Evolutionary conservation across 2,888 invertebrate species (phyloP), one percentile per base, ranked within the genome.

Genomic region (Orchestes rusci): DNA sequence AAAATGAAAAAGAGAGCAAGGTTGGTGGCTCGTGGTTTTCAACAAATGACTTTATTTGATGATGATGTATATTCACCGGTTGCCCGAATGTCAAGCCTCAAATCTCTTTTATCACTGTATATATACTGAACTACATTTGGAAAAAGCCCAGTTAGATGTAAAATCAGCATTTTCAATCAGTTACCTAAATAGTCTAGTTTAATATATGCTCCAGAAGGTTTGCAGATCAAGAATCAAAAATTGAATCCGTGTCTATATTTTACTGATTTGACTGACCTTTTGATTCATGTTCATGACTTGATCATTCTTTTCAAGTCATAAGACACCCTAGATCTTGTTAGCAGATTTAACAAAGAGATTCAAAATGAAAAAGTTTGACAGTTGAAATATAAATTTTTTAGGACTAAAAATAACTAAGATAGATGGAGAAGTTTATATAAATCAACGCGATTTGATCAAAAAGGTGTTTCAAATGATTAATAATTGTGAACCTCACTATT

Each of bases 191-290:
- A 31, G 27, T 16, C 15, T 27, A 19, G 23, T 43, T 13, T 63
- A 54, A 60, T 61, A 53, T 27, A 42, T 42, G 31, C 44, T 35
- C 57, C 56, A n/a, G 46, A 50, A 17, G 57, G 58, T 20, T 38
- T 55, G 39, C 30, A 20, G 1, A 53, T 54, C 19, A 28, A 34
- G 7, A 7, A 20, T 13, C 16, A 33, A 3, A 16, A 27, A 5
- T 15, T 35, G 35, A 29, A 34, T 12, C 28, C 28, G 16, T 58
- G 56, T 47, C 33, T 60, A 4, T 51, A 3, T 44, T 62, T n/a
- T 61, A 62, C 50, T 61, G 62, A 3, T 43, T 60, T 1, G 60
- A 59, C 39, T 59, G 59, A 47, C 54, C 59, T 15, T 57, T 56
- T 20, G 32, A 55, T 47, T 50, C 45, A 12, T 63, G 60, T 23